phyloP scores from a whole-genome alignment of 2,797 vertebrate genomes.

The Mormyrops attenuatus region DNA sequence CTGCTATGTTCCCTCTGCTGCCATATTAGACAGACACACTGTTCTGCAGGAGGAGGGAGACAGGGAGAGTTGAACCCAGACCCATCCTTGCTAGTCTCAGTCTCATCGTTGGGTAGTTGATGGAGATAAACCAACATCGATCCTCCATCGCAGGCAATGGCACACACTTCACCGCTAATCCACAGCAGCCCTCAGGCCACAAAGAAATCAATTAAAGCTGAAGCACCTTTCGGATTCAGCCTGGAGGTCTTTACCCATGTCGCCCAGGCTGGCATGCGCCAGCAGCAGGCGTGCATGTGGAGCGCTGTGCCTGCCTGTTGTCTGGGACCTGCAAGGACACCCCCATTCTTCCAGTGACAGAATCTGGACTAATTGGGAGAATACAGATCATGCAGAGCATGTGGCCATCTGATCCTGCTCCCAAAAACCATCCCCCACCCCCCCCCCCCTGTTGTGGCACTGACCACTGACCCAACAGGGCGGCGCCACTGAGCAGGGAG shows the following conservation, averaged over 20 bases:
- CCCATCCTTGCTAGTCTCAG: not conserved
- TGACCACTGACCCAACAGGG: not conserved
- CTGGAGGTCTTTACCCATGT: not conserved
- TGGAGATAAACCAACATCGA: not conserved
- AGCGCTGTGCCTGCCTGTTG: not conserved
- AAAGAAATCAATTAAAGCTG: constrained; percentile 34
- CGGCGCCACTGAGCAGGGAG: not conserved
- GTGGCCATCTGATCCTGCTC: not conserved
- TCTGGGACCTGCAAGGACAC: constrained; percentile 27
- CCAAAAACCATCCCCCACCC: not conserved
- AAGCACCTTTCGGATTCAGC: constrained; percentile 13
- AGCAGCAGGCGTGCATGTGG: constrained; percentile 17
- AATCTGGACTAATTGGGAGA: constrained; percentile 30
- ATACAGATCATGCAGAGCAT: constrained; percentile 22
- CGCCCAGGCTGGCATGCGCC: not conserved
- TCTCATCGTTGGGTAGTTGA: not conserved
- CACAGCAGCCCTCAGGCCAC: constrained; percentile 25
- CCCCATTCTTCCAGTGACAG: constrained; percentile 27
- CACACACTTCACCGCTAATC: constrained; percentile 13
- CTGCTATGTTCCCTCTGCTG: not conserved
- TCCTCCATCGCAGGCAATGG: not conserved
- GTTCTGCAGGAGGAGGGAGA: constrained; percentile 11
- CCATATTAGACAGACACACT: constrained; percentile 30
- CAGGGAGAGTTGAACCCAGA: not conserved
- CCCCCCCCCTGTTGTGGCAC: not conserved